A percentile compares a stretch with the other conserved stretches of the same genome.
These are phyloP conservation scores for Esox masquinongy DNA, from an alignment of 2,797 vertebrate genomes.

Conservation along the genomic window DNA sequence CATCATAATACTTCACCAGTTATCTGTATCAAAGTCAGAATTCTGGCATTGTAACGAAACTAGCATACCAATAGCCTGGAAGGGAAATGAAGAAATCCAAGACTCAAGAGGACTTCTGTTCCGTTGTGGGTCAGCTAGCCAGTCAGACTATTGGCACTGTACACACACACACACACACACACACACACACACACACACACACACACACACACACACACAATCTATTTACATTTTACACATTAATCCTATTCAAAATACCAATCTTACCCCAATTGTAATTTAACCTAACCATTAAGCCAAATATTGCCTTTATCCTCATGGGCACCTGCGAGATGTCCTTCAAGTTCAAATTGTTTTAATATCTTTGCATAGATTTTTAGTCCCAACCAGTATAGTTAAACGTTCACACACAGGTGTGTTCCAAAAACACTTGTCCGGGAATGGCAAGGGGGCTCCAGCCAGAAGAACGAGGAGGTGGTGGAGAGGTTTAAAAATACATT, in stretches of 20 bases:
- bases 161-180: not conserved
- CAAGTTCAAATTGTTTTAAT: no score
- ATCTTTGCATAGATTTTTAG: no score
- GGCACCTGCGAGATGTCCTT: no score
- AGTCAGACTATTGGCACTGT: not conserved
- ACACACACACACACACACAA: no score
- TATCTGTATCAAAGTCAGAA: not conserved
- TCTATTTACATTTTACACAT: no score
- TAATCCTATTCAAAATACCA: no score
- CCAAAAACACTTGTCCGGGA: constrained; percentile 39
- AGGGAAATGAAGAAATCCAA: constrained; percentile 22
- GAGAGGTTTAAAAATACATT: constrained; percentile 63
- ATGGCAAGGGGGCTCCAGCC: constrained; percentile 34
- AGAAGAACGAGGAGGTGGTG: constrained; percentile 24
- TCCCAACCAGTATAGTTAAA: not conserved
- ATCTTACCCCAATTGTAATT: no score
- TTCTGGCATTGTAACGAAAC: no score
- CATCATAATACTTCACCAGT: no score
- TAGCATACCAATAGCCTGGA: constrained; percentile 38
- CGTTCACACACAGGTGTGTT: constrained; percentile 53
- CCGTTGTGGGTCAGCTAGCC: not conserved
- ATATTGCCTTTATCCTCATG: no score
- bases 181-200: no score
- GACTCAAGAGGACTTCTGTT: constrained; percentile 23
- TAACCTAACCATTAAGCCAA: no score